Base-by-base conservation (phyloP, 1,140 invertebrate species). In the Heliconius hewitsoni region DNA sequence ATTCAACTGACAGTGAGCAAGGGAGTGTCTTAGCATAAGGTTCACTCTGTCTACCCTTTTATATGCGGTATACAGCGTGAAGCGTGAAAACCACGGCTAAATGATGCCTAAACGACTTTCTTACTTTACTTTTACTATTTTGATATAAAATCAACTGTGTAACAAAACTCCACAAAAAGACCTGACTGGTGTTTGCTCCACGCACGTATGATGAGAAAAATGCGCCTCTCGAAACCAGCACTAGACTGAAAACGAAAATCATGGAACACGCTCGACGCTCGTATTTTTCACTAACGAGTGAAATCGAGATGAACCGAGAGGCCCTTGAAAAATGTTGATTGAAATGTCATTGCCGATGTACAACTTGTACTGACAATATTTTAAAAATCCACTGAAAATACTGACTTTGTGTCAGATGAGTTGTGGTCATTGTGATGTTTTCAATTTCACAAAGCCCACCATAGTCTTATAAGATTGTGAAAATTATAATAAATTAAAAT, bases 121-220 rank as follows among this genome's bases (percentile, higher is more conserved):
- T 46, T 16, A 4, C 3, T 16, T 46, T 1, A 16, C 42, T 46
- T 46, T 16, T 16, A 46, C 42, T 13, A 42, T 46, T 46, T 46
- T 46, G 4, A 16, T 46, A 13, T 9, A 8, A n/a, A 9, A 23
- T 2, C 55, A 57, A 9, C 55, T 9, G 55, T 57, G 55, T 57
- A 9, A 57, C 55, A 57, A 55, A 57, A 3, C n/a, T 8, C 55
- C 55, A 57, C n/a, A 57, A 57, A 57, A 57, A 57, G n/a, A 57
- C 55, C n/a, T 57, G 18, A 9, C 8, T 5, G 8, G 50, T 52
- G 23, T 55, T 34, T 37, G 18, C 30, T 27, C 23, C 46, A 42
- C 73, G 73, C 77, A 74, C 73, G 77, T 79, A 74, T 73, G 77
- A 74, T 71, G 57, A 74, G 73, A 79, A 79, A 79, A 71, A 79